Percentiles rank a stretch among this genome's conserved stretches.
Conservation (phyloP, 1,140 invertebrate species). For the Micrasema longulum region DNA sequence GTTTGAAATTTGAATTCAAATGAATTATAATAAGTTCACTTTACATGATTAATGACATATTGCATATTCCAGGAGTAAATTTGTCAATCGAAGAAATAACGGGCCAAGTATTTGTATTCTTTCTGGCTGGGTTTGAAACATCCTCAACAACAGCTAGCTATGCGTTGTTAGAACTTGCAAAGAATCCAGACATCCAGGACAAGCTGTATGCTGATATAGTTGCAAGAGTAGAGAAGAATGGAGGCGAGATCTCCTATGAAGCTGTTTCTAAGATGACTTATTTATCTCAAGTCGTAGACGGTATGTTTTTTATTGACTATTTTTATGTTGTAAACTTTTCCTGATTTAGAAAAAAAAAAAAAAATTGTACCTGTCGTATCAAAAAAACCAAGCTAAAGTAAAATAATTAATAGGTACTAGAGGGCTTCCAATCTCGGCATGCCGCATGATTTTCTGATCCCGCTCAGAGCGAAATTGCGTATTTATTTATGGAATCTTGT, state of each 20-base stretch:
- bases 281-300: constrained; percentile 65
- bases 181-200: constrained; percentile 67
- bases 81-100: constrained; percentile 45
- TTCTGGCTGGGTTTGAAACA: constrained; percentile 59
- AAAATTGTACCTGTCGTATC: too few species aligned
- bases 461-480: too few species aligned
- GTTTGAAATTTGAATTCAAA: too few species aligned
- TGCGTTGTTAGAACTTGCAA: constrained; percentile 66
- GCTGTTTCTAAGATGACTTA: constrained; percentile 64
- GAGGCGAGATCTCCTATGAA: constrained; percentile 62
- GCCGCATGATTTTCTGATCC: too few species aligned
- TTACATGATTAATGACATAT: neutral
- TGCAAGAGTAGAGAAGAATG: constrained; percentile 55
- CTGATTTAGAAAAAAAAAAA: too few species aligned
- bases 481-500: too few species aligned
- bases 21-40: too few species aligned
- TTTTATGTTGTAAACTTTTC: too few species aligned
- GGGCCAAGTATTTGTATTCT: constrained; percentile 61
- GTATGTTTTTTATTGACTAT: constrained; percentile 52
- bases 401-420: too few species aligned
- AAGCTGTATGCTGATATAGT: constrained; percentile 67
- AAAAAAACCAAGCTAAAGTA: too few species aligned
- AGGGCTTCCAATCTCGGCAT: too few species aligned
- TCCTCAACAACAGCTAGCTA: constrained; percentile 60
- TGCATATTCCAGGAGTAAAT: neutral